These are phyloP conservation scores for Riptortus pedestris DNA, from an alignment of 1,140 invertebrate genomes.

Conservation along the genomic window DNA sequence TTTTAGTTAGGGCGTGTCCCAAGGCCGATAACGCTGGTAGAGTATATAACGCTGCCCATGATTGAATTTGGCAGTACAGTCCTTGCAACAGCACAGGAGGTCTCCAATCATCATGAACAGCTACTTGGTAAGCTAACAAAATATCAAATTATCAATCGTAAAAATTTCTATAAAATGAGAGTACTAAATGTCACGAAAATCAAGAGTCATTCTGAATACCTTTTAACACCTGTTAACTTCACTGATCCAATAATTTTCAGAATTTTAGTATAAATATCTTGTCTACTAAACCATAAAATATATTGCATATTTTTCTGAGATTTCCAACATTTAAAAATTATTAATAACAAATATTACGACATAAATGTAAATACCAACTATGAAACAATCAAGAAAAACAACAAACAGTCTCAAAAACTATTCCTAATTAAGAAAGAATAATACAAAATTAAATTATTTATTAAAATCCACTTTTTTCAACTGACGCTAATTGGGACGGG, in stretches of 20 bases:
- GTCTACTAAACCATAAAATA: not conserved
- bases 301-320: not conserved
- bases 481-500: too few species aligned
- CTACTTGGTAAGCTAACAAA: constrained; percentile 11
- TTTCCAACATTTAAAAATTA: too few species aligned
- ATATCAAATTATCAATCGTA: not conserved
- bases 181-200: not conserved
- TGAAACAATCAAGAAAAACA: too few species aligned
- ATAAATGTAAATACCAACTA: too few species aligned
- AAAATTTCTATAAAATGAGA: not conserved
- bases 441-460: too few species aligned
- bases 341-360: too few species aligned
- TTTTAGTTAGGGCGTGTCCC: too few species aligned
- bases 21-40: too few species aligned
- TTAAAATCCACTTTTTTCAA: too few species aligned
- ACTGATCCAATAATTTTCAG: not conserved
- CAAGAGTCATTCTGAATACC: not conserved
- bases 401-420: too few species aligned
- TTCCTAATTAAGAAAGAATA: too few species aligned
- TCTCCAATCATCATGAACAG: constrained; percentile 19
- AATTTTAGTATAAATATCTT: not conserved
- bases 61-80: not conserved
- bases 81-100: constrained; percentile 3
- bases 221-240: not conserved
- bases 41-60: too few species aligned